Conservation (phyloP, 1,140 invertebrate species). For the Drosophila subpulchrella region DNA sequence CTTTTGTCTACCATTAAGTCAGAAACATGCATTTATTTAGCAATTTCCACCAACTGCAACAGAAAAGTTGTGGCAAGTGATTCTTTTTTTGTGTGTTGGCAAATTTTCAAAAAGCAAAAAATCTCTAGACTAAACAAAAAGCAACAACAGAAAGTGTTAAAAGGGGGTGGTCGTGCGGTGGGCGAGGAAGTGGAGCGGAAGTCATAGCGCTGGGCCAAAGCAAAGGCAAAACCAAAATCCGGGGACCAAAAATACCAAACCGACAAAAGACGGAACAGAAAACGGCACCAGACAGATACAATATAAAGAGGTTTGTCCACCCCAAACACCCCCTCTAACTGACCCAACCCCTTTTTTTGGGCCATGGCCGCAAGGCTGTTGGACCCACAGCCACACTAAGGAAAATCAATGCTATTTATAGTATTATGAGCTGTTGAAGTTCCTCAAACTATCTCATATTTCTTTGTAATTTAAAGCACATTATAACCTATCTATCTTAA, state of each 20-base stretch:
- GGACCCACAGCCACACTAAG: slow-evolving; percentile 23
- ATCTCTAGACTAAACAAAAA: slow-evolving; percentile 55
- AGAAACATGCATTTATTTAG: slow-evolving; percentile 82
- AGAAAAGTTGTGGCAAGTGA: slow-evolving; percentile 50
- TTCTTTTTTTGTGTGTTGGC: slow-evolving; percentile 43
- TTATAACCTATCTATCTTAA: no score
- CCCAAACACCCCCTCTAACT: slow-evolving; percentile 6
- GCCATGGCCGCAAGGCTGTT: slow-evolving; percentile 56
- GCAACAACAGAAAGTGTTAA: slow-evolving; percentile 53
- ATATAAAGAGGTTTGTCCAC: slow-evolving; percentile 53
- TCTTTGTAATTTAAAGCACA: neutral
- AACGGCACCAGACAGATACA: slow-evolving; percentile 62
- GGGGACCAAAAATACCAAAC: slow-evolving; percentile 32
- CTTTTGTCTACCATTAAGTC: slow-evolving; percentile 62
- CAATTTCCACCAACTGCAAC: slow-evolving; percentile 64
- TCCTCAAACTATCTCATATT: neutral
- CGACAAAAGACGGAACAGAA: slow-evolving; percentile 36
- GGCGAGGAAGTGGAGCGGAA: slow-evolving; percentile 43
- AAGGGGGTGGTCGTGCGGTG: neutral
- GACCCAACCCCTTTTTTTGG: slow-evolving; percentile 21
- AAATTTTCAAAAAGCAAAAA: slow-evolving; percentile 67
- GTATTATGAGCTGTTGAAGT: neutral
- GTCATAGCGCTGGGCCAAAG: slow-evolving; percentile 59
- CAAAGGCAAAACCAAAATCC: slow-evolving; percentile 43
- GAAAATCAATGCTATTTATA: slow-evolving; percentile 2